Percentiles rank a stretch among this genome's conserved stretches.
phyloP scores from a whole-genome alignment of 2,113 vertebrate species.

The Theropithecus gelada region DNA sequence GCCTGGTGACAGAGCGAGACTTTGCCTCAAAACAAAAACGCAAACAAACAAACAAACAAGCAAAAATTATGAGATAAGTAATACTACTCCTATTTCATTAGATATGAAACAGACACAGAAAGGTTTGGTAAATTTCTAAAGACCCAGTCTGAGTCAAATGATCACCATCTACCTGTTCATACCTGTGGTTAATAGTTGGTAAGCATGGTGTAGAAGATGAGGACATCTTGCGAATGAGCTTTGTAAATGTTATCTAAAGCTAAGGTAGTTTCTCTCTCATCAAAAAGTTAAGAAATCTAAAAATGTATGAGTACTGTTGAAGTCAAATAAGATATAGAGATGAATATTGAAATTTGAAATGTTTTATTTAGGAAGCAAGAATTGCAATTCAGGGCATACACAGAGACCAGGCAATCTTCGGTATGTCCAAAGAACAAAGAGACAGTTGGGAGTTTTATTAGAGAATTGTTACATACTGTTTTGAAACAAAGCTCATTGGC shows the following conservation, averaged over 20 bases:
- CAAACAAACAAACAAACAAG: too few species aligned
- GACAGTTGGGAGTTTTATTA: neutral
- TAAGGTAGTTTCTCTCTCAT: neutral
- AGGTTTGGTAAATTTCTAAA: neutral
- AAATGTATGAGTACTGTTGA: neutral
- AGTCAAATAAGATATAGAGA: neutral
- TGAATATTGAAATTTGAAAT: neutral
- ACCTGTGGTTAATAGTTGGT: neutral
- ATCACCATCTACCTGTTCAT: neutral
- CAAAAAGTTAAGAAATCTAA: neutral
- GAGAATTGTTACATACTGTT: neutral
- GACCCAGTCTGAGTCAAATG: neutral
- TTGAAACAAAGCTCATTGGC: neutral
- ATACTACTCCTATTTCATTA: neutral
- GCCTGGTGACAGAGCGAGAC: too few species aligned
- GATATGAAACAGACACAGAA: neutral
- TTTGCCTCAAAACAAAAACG: too few species aligned
- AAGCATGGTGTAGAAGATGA: neutral
- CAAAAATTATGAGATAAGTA: too few species aligned
- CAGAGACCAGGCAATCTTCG: neutral
- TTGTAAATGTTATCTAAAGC: neutral
- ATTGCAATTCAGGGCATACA: neutral
- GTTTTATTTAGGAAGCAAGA: neutral
- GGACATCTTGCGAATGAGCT: neutral
- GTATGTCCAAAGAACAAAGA: neutral